Conservation (phyloP, 2,888 invertebrate genomes). For the Agrochola lychnidis region DNA sequence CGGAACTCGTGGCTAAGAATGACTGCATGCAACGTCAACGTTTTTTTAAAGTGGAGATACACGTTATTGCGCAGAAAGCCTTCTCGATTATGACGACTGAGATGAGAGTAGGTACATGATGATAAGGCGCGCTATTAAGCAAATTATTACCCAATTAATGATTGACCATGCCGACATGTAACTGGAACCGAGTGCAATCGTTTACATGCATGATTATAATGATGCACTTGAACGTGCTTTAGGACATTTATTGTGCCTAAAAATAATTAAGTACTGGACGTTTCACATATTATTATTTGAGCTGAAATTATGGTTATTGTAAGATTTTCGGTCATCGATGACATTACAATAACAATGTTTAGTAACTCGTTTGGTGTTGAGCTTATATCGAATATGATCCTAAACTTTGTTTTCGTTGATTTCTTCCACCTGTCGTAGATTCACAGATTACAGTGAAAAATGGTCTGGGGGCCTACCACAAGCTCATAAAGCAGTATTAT, state of each 20-base stretch:
- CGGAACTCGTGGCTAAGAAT: conserved; percentile 45
- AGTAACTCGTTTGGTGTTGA: neutral
- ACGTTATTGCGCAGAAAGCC: conserved; percentile 43
- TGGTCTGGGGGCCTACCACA: too few species aligned
- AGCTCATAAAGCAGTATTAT: too few species aligned
- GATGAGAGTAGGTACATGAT: conserved; percentile 28
- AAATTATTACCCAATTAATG: conserved; percentile 61
- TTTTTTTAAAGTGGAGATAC: conserved; percentile 36
- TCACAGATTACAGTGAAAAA: neutral
- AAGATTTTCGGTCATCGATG: too few species aligned
- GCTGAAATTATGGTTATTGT: neutral
- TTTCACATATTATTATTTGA: neutral
- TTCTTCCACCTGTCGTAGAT: neutral
- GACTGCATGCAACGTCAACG: conserved; percentile 42
- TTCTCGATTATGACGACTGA: conserved; percentile 27
- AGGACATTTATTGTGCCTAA: neutral
- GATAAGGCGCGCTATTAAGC: conserved; percentile 45
- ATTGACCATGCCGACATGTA: conserved; percentile 66
- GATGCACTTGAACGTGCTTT: conserved; percentile 9
- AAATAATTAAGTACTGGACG: neutral
- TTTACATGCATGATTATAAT: conserved; percentile 48
- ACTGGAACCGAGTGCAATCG: conserved; percentile 67
- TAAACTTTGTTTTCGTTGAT: neutral
- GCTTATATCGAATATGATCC: too few species aligned
- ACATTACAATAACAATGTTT: neutral